Percentiles rank a stretch among this genome's conserved stretches.
phyloP scores from a whole-genome alignment of 2,113 vertebrate genomes.

The Cyprinodon brontotheroides region DNA sequence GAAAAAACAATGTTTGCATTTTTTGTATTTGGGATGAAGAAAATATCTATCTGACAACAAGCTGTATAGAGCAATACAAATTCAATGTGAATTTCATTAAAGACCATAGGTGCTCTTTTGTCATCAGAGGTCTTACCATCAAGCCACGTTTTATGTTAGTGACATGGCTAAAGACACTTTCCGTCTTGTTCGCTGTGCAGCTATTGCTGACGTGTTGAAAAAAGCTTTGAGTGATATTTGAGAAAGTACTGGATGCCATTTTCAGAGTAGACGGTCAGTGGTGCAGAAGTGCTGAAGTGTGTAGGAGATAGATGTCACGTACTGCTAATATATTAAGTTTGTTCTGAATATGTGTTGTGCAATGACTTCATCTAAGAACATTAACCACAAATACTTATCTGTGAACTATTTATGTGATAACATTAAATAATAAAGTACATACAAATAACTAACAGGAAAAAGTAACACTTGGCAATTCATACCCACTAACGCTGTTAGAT shows the following conservation, averaged over 20 bases:
- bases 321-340: conserved; percentile 5
- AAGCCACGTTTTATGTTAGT: conserved; percentile 19
- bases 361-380: background rate
- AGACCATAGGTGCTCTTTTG: conserved; percentile 35
- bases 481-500: too few relatives aligned
- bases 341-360: conserved; percentile 5
- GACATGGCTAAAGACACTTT: conserved; percentile 35
- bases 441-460: background rate
- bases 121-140: conserved; percentile 47
- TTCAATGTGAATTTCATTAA: conserved; percentile 28
- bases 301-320: conserved; percentile 28
- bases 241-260: conserved; percentile 60
- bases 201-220: conserved; percentile 32
- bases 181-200: conserved; percentile 20
- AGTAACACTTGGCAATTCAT: too few relatives aligned
- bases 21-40: conserved; percentile 5
- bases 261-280: conserved; percentile 43
- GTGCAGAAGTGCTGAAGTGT: conserved; percentile 36
- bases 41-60: background rate
- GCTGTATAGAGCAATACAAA: conserved; percentile 15
- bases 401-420: background rate
- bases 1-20: background rate
- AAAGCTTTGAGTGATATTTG: conserved; percentile 52
- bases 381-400: background rate
- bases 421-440: background rate